A percentile compares a stretch with the other conserved stretches of the same genome.
Conservation (phyloP, 2,888 invertebrate genomes). For the Amphipoea oculea region DNA sequence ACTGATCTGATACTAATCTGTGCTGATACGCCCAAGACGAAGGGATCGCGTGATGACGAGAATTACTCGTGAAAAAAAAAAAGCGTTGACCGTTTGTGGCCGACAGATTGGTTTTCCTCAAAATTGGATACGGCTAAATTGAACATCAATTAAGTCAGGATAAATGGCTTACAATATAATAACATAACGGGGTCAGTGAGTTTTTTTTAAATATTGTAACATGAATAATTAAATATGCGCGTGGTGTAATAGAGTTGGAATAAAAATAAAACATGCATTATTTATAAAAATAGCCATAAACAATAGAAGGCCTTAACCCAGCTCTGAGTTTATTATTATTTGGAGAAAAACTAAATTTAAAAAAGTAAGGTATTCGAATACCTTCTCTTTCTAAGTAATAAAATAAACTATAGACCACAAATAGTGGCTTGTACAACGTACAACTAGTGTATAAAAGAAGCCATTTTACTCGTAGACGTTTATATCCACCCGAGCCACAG, state of each 20-base stretch:
- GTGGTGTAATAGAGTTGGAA: constrained; percentile 14
- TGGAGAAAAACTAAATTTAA: neutral
- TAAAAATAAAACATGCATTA: constrained; percentile 32
- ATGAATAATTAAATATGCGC: constrained; percentile 25
- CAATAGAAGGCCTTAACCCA: constrained; percentile 26
- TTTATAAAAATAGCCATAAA: constrained; percentile 19
- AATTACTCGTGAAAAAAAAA: constrained; percentile 65
- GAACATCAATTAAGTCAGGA: constrained; percentile 52
- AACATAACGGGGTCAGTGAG: constrained; percentile 1
- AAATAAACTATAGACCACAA: neutral
- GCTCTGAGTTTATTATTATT: constrained; percentile 7
- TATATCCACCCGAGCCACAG: no score
- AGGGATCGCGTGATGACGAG: constrained; percentile 71
- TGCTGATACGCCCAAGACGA: constrained; percentile 45
- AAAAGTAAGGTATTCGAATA: neutral
- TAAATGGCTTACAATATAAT: constrained; percentile 37
- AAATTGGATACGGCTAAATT: constrained; percentile 59
- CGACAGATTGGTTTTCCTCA: constrained; percentile 56
- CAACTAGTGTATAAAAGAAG: neutral
- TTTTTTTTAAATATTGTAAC: constrained; percentile 20
- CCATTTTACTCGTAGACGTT: no score
- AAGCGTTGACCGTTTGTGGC: constrained; percentile 18
- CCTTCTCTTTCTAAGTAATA: no score
- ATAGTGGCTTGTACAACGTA: neutral
- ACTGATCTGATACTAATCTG: constrained; percentile 19